A percentile compares a stretch with the other conserved stretches of the same genome.
phyloP scores from a whole-genome alignment of 2,888 invertebrate species.

The Bombyx huttoni region DNA sequence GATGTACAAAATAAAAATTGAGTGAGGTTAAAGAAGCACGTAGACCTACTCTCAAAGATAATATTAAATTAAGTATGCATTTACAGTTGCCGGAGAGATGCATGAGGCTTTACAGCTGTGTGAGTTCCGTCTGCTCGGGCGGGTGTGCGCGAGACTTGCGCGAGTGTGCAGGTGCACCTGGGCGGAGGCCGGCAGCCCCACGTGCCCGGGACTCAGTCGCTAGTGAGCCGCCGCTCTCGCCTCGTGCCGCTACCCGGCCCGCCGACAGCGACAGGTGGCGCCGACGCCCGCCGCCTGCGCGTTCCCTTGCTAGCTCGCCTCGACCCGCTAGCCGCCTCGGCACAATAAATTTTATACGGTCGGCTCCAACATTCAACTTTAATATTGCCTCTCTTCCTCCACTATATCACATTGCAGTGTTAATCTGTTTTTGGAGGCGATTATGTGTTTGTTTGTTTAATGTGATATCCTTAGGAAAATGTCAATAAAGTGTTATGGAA shows the following conservation, averaged over 20 bases:
- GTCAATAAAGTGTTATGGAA: constrained; percentile 14
- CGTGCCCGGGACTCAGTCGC: constrained; percentile 23
- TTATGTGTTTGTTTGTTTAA: constrained; percentile 9
- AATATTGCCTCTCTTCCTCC: constrained; percentile 32
- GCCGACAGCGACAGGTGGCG: constrained; percentile 48
- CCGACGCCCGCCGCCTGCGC: constrained; percentile 57
- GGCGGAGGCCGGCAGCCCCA: constrained; percentile 53
- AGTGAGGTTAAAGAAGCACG: neutral
- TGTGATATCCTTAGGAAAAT: constrained; percentile 15
- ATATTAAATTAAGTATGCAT: neutral
- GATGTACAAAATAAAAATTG: too few species aligned
- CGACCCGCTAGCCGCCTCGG: constrained; percentile 16
- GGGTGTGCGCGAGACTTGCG: constrained; percentile 13
- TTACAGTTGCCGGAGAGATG: constrained; percentile 4
- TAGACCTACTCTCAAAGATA: neutral
- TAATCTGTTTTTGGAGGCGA: constrained; percentile 16
- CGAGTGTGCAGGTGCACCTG: constrained; percentile 55
- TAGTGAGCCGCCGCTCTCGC: constrained; percentile 9
- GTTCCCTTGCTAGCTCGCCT: constrained; percentile 27
- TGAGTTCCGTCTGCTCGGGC: constrained; percentile 7
- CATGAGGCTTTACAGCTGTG: constrained; percentile 11
- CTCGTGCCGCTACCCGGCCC: constrained; percentile 19
- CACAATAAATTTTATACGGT: constrained; percentile 17
- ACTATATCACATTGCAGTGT: constrained; percentile 41
- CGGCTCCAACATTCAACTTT: constrained; percentile 45